Evolutionary conservation across 2,888 invertebrate species (phyloP).

Genomic region (Harmothoe impar): DNA sequence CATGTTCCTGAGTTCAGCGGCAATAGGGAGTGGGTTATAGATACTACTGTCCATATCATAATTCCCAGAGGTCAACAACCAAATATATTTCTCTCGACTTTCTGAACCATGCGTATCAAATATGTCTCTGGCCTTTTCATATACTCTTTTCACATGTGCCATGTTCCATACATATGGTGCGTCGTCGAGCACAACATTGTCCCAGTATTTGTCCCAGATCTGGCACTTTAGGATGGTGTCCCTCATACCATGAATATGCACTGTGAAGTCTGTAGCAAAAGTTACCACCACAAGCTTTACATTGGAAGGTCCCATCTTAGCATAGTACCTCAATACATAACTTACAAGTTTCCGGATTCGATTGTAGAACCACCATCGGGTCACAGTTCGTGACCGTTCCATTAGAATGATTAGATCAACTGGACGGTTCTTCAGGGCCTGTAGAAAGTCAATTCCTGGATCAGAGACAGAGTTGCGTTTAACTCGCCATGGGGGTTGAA

Average conservation of each 20-base stretch:
- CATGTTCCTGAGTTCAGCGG: not conserved
- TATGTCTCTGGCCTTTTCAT: not conserved
- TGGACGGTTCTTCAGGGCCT: not conserved
- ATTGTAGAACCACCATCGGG: not conserved
- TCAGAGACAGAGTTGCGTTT: too few species aligned
- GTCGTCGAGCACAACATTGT: not conserved
- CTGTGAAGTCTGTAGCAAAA: not conserved
- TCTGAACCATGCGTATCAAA: not conserved
- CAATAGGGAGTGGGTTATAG: not conserved
- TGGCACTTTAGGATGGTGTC: not conserved
- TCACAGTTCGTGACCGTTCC: not conserved
- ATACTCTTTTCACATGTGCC: not conserved
- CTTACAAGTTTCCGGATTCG: not conserved
- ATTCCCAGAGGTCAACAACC: not conserved
- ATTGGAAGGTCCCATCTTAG: not conserved
- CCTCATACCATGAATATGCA: not conserved
- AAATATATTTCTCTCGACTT: not conserved
- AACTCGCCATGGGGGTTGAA: too few species aligned
- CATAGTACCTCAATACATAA: not conserved
- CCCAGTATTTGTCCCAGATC: conserved; percentile 8
- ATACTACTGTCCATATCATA: not conserved
- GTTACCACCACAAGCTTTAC: not conserved
- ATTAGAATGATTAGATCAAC: not conserved
- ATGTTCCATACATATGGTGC: not conserved
- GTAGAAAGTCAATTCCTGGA: too few species aligned